These are phyloP conservation scores for Hylaea fasciaria DNA, from an alignment of 2,888 invertebrate species.

Conservation along the genomic window DNA sequence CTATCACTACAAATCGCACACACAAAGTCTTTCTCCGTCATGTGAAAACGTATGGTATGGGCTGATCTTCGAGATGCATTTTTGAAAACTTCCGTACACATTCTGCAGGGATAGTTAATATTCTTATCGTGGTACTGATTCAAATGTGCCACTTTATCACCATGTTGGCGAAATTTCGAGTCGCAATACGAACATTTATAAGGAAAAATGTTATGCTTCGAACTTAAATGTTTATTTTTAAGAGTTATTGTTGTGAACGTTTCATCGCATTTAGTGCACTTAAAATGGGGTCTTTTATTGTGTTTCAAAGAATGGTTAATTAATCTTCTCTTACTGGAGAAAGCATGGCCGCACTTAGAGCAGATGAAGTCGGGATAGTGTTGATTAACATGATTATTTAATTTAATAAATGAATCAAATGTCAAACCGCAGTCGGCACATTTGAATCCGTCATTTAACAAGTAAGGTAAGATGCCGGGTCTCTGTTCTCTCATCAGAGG, in stretches of 20 bases:
- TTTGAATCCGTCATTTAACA: conserved; percentile 53
- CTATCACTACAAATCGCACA: conserved; percentile 64
- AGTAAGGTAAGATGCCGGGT: conserved; percentile 66
- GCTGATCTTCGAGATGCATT: conserved; percentile 31
- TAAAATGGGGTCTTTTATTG: conserved; percentile 3
- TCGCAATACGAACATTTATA: conserved; percentile 44
- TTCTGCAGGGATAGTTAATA: conserved; percentile 67
- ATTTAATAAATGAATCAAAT: conserved; percentile 64
- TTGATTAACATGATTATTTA: conserved; percentile 70
- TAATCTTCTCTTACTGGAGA: background rate
- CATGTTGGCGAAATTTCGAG: conserved; percentile 57
- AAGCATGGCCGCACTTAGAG: conserved; percentile 67
- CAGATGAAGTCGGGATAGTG: conserved; percentile 74
- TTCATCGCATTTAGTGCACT: conserved; percentile 55
- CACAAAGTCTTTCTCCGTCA: conserved; percentile 61
- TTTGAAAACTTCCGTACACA: conserved; percentile 68
- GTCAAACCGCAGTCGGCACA: conserved; percentile 64
- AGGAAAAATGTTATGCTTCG: conserved; percentile 55
- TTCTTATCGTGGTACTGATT: conserved; percentile 40
- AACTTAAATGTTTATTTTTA: conserved; percentile 48
- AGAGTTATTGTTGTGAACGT: background rate
- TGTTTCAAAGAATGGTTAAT: conserved; percentile 1
- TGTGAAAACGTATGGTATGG: conserved; percentile 60
- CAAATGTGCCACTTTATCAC: conserved; percentile 49
- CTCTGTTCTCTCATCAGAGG: conserved; percentile 54